Evolutionary conservation across 2,113 vertebrate genomes (phyloP).

Genomic region (Sturnus vulgaris): DNA sequence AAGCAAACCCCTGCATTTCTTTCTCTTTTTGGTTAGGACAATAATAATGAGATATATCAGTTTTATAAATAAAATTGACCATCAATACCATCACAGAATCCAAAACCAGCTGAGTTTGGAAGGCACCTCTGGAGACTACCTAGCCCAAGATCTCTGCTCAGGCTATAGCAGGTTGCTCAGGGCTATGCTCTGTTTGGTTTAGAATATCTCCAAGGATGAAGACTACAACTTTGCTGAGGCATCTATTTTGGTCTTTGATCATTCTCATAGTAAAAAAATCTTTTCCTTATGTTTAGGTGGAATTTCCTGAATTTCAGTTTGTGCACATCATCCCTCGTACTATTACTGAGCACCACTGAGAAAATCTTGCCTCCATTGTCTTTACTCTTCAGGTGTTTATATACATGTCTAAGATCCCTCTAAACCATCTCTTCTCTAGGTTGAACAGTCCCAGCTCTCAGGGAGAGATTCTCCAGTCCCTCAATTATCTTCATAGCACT

Average conservation of each 20-base stretch:
- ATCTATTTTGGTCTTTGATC: not conserved
- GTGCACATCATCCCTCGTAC: fast-evolving
- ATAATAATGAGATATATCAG: not conserved
- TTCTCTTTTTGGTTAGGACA: not conserved
- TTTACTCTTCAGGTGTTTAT: not conserved
- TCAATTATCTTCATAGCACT: not conserved
- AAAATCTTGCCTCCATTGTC: not conserved
- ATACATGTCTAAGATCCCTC: not conserved
- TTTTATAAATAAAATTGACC: not conserved
- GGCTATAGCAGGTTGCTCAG: not conserved
- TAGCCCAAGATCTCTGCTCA: not conserved
- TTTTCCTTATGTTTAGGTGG: not conserved
- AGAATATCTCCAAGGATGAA: not conserved
- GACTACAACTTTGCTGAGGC: not conserved
- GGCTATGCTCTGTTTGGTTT: not conserved
- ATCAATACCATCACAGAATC: not conserved
- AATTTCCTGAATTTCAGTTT: not conserved
- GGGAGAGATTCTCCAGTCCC: not conserved
- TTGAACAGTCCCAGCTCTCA: not conserved
- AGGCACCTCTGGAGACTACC: fast-evolving
- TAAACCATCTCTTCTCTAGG: not conserved
- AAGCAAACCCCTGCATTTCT: not conserved
- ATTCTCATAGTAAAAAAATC: not conserved
- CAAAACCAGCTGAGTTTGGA: not conserved
- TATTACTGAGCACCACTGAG: not conserved